Evolutionary conservation across 2,113 vertebrate species (phyloP).

Genomic region (Tachycineta bicolor): DNA sequence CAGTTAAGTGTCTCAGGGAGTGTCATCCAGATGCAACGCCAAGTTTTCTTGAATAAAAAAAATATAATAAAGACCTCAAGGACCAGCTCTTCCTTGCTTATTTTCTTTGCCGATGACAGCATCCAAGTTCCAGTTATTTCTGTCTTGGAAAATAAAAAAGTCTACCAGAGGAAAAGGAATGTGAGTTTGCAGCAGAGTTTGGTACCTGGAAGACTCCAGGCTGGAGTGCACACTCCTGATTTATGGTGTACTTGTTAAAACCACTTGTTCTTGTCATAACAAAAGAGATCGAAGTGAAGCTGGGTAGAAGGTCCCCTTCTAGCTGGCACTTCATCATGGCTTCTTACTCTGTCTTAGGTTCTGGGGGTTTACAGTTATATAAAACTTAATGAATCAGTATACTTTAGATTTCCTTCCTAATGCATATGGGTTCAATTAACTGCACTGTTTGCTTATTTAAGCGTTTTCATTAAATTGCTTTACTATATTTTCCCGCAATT

Average conservation of each 20-base stretch:
- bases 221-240: conserved; percentile 35
- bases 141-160: neutral
- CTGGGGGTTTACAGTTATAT: conserved; percentile 74
- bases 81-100: neutral
- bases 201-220: conserved; percentile 42
- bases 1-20: neutral
- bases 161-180: neutral
- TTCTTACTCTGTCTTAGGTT: conserved; percentile 64
- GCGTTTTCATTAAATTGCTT: conserved; percentile 75
- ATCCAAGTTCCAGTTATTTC: conserved; percentile 11
- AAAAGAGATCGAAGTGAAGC: conserved; percentile 50
- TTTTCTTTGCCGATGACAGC: conserved; percentile 7
- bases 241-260: conserved; percentile 65
- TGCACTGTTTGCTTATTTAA: conserved; percentile 73
- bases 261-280: conserved; percentile 68
- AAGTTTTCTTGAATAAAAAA: neutral
- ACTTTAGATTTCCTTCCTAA: conserved; percentile 74
- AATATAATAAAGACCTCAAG: neutral
- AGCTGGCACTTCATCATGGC: conserved; percentile 65
- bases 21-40: accelerated
- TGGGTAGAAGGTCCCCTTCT: conserved; percentile 47
- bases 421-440: conserved; percentile 76
- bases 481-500: conserved; percentile 68
- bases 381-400: conserved; percentile 77
- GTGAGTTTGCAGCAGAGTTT: neutral